Evolutionary conservation across 2,888 invertebrate genomes (phyloP).

Genomic region (Blera fallax): DNA sequence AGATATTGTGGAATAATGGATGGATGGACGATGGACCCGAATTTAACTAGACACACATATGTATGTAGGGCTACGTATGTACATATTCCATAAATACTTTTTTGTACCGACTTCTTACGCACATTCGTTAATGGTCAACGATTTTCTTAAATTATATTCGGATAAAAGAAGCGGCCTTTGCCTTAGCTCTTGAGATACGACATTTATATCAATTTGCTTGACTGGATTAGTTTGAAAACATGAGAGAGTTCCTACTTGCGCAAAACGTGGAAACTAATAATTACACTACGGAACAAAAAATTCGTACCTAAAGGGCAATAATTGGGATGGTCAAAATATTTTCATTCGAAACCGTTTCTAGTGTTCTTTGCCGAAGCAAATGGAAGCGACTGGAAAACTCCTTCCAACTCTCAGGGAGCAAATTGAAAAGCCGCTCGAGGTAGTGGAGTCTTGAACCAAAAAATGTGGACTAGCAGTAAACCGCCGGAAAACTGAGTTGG

Average conservation of each 20-base stretch:
- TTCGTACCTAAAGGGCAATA: too few species aligned
- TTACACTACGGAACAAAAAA: too few species aligned
- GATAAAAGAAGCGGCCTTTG: constrained; percentile 13
- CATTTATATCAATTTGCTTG: neutral
- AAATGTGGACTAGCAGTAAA: too few species aligned
- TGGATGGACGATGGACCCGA: constrained; percentile 25
- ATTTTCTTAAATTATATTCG: constrained; percentile 18
- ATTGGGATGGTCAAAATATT: too few species aligned
- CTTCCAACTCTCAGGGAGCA: too few species aligned
- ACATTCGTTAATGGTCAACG: neutral
- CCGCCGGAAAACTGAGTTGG: too few species aligned
- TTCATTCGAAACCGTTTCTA: too few species aligned
- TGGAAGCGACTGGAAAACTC: too few species aligned
- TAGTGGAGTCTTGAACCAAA: too few species aligned
- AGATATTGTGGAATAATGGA: constrained; percentile 23
- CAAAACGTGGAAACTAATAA: too few species aligned
- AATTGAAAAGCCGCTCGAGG: too few species aligned
- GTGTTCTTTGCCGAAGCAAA: too few species aligned
- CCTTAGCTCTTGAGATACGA: neutral
- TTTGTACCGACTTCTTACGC: neutral
- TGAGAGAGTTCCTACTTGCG: neutral
- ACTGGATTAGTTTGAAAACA: neutral
- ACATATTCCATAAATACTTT: neutral
- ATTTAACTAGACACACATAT: neutral
- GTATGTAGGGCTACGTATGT: neutral